A percentile compares a stretch with the other conserved stretches of the same genome.
Conservation (phyloP, 1,140 invertebrate genomes). For the Aleiodes sp. region DNA sequence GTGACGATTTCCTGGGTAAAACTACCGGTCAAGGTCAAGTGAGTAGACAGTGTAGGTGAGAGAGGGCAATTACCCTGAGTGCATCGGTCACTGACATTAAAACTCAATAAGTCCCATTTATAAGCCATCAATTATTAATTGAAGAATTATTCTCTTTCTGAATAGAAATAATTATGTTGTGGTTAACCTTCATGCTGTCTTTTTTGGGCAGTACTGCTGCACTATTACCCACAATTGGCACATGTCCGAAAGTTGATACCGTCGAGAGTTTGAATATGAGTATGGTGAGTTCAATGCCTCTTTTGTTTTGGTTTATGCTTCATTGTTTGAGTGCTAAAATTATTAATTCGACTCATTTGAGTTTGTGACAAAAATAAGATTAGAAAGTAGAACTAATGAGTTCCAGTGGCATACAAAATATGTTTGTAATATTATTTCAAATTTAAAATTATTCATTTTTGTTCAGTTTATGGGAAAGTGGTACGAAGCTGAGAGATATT, state of each 20-base stretch:
- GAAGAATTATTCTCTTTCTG: not conserved
- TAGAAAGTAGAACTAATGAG: not conserved
- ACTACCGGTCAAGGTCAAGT: constrained; percentile 24
- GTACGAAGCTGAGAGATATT: constrained; percentile 83
- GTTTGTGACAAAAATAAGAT: not conserved
- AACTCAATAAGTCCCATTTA: not conserved
- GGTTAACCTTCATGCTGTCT: constrained; percentile 31
- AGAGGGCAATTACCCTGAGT: constrained; percentile 20
- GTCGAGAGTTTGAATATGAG: constrained; percentile 69
- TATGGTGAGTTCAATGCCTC: constrained; percentile 60
- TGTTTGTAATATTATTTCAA: not conserved
- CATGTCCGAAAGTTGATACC: constrained; percentile 72
- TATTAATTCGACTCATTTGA: not conserved
- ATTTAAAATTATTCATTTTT: constrained; percentile 37
- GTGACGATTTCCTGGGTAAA: not conserved
- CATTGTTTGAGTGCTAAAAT: too few species aligned
- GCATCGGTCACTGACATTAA: not conserved
- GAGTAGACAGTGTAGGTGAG: not conserved
- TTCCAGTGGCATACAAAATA: not conserved
- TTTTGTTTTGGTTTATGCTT: not conserved
- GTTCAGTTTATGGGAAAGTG: constrained; percentile 79
- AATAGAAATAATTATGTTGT: constrained; percentile 20
- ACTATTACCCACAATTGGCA: constrained; percentile 70
- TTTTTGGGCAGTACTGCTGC: constrained; percentile 35
- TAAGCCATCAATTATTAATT: not conserved